Base-by-base conservation (phyloP, 2,797 vertebrate genomes). In the Sciurus carolinensis region DNA sequence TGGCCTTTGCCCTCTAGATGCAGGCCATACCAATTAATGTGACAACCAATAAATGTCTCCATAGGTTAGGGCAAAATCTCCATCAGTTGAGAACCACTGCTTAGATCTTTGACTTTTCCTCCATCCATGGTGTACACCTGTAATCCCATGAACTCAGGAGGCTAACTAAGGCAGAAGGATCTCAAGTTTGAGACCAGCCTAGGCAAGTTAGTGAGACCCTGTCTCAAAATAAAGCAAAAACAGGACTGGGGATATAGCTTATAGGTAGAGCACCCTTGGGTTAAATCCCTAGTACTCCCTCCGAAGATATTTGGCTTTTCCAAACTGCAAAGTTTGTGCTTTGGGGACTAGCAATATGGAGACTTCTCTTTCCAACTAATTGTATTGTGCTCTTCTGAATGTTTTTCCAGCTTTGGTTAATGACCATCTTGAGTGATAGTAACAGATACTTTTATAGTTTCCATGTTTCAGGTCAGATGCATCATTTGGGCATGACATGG, bases 401-500 rank as follows among this genome's bases (percentile, higher is more conserved):
- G 44, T 79, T 90, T 90, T 93, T 81, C 17, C 50, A 92, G 39
- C 90, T 96, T 69, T 87, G 13, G 13, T 94, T 87, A 84, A 77
- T 94, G 57, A 47, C 79, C 64, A 83, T 89, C 64, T 91, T 97
- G 84, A 94, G 91, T 82, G 59, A 73, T 42, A 64, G 42, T 77
- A 42, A 95, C 67, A 87, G 13, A 18, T 72, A 73, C n/a, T 94
- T 94, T 87, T n/a, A 59, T 79, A 94, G 50, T 85, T 93, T 94
- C 39, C 76, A 22, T 94, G n/a, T 92, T 94, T 88, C 82, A 59
- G 62, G 30, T 96, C 66, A 93, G 36, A 24, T 95, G 9, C 47
- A 54, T 87, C 42, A 54, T 96, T 92, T 96, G 52, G 22, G 85
- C 36, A 57, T 75, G 47, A 39, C 11, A 33, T 39, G 42, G 8